Evolutionary conservation across 2,113 vertebrate genomes (phyloP).

Genomic region (Gobius niger): DNA sequence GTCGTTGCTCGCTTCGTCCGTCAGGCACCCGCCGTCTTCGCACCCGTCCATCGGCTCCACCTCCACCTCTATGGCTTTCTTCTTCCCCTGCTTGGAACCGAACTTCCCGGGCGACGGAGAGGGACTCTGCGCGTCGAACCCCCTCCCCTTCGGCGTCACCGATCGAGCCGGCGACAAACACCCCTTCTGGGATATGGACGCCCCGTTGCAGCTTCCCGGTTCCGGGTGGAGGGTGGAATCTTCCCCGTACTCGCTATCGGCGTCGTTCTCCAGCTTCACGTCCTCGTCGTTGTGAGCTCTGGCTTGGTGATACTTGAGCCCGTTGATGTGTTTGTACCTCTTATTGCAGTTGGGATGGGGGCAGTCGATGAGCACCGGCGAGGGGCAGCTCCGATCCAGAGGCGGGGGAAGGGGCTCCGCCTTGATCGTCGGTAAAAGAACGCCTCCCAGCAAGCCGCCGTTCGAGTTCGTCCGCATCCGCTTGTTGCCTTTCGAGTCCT

Average conservation of each 20-base stretch:
- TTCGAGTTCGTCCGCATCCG: conserved; percentile 94
- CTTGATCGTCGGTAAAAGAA: conserved; percentile 80
- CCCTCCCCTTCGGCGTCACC: conserved; percentile 91
- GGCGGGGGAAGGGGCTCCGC: conserved; percentile 81
- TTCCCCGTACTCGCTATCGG: conserved; percentile 93
- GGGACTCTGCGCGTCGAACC: conserved; percentile 91
- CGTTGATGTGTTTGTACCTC: conserved; percentile 99
- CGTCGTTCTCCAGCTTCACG: conserved; percentile 90
- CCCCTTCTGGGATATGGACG: conserved; percentile 86
- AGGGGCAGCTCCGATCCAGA: conserved; percentile 90
- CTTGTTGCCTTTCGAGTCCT: conserved; percentile 98
- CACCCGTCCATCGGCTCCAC: conserved; percentile 85
- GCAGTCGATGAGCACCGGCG: conserved; percentile 96
- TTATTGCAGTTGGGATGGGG: conserved; percentile 99
- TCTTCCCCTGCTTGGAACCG: conserved; percentile 88
- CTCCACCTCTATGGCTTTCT: conserved; percentile 90
- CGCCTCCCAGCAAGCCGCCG: conserved; percentile 62
- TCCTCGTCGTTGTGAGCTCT: conserved; percentile 95
- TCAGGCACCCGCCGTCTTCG: conserved; percentile 89
- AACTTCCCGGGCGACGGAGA: conserved; percentile 93
- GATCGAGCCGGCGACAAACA: conserved; percentile 94
- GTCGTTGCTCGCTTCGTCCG: conserved; percentile 92
- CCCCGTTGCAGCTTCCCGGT: conserved; percentile 89
- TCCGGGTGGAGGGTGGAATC: conserved; percentile 88
- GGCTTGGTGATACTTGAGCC: conserved; percentile 98